Evolutionary conservation across 2,113 vertebrate genomes (phyloP).

Genomic region (Fulmarus glacialis): DNA sequence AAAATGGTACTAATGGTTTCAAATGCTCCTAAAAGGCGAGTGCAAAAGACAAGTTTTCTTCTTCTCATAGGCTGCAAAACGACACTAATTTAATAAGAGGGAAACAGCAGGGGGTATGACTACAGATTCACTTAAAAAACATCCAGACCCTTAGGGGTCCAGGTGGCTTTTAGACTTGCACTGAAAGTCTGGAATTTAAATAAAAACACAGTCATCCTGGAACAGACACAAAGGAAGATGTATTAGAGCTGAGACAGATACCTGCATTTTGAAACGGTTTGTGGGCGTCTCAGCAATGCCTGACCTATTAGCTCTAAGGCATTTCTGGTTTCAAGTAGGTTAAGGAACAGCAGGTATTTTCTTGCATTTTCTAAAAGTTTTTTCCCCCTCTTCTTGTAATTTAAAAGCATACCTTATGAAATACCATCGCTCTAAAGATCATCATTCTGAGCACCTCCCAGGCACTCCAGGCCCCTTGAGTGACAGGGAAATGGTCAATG

Average conservation of each 20-base stretch:
- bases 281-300: neutral
- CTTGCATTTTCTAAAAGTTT: neutral
- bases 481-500: neutral
- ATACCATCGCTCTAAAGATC: neutral
- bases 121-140: slow-evolving; percentile 17
- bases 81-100: slow-evolving; percentile 34
- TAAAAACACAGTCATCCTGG: neutral
- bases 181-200: slow-evolving; percentile 39
- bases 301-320: neutral
- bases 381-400: neutral
- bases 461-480: neutral
- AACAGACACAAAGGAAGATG: slow-evolving; percentile 16
- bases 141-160: neutral
- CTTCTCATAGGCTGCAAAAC: slow-evolving; percentile 4
- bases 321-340: slow-evolving; percentile 25
- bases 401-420: neutral
- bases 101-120: neutral
- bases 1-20: slow-evolving; percentile 31
- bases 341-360: neutral
- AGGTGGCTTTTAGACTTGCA: neutral
- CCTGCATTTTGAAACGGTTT: neutral
- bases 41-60: slow-evolving; percentile 15
- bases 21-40: slow-evolving; percentile 5
- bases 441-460: neutral
- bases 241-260: neutral